A percentile compares a stretch with the other conserved stretches of the same genome.
Evolutionary conservation across 2,888 invertebrate genomes (phyloP).

Genomic region (Gastrophysa polygoni): DNA sequence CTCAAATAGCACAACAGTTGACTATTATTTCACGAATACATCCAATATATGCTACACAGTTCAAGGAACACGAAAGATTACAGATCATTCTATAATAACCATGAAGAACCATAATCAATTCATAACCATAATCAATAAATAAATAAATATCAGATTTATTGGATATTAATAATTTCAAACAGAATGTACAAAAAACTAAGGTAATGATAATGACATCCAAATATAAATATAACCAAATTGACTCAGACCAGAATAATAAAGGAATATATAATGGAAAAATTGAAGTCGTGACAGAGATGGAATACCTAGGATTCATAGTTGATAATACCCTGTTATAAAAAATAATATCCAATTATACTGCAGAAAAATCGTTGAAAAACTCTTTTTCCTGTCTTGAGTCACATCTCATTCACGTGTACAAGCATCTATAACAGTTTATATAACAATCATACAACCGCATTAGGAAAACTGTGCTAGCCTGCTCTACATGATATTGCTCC

Average conservation of each 20-base stretch:
- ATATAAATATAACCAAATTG: neutral
- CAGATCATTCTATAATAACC: neutral
- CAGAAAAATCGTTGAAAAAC: too few relatives aligned
- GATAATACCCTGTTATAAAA: neutral
- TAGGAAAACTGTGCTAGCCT: constrained; percentile 2
- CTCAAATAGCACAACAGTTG: constrained; percentile 5
- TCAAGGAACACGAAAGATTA: neutral
- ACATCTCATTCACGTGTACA: too few relatives aligned
- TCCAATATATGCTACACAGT: constrained; percentile 4
- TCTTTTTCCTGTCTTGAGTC: too few relatives aligned
- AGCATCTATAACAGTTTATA: too few relatives aligned
- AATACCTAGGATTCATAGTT: neutral
- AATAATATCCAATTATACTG: too few relatives aligned
- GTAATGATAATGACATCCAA: neutral
- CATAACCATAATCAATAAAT: neutral
- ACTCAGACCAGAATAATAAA: neutral
- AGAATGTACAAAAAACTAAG: neutral
- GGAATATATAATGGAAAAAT: neutral
- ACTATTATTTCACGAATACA: constrained; percentile 1
- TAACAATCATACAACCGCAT: constrained; percentile 1
- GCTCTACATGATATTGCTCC: neutral
- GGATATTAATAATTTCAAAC: neutral
- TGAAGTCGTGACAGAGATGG: neutral
- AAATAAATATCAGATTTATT: neutral
- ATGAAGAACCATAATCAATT: neutral